These are phyloP conservation scores for Pachydiplax longipennis DNA, from an alignment of 2,888 invertebrate species.

Conservation along the genomic window DNA sequence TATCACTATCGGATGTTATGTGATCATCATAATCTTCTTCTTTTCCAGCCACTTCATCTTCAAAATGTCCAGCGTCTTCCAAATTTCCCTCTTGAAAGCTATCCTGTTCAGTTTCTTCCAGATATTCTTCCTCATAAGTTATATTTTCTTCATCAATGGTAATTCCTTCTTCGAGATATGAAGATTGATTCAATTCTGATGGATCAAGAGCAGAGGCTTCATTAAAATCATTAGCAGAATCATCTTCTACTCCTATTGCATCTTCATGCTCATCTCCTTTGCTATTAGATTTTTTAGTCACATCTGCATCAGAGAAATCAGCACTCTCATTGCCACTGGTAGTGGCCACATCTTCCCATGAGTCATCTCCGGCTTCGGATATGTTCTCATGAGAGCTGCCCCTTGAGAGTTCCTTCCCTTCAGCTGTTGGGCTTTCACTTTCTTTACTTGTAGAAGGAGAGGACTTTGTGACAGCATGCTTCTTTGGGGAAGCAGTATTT, in stretches of 20 bases:
- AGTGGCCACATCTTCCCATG: constrained; percentile 48
- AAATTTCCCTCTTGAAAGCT: background rate
- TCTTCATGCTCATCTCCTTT: background rate
- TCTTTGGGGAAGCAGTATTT: background rate
- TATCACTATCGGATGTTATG: background rate
- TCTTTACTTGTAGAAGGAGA: background rate
- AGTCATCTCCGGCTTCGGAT: constrained; percentile 47
- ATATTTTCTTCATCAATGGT: background rate
- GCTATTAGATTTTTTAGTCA: background rate
- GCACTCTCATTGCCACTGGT: constrained; percentile 48
- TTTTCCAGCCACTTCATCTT: background rate
- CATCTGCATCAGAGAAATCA: constrained; percentile 7
- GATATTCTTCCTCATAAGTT: background rate
- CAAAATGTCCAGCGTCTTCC: background rate
- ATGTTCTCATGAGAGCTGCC: constrained; percentile 20
- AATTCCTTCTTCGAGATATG: background rate
- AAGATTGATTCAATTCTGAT: background rate
- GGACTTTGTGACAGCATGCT: background rate
- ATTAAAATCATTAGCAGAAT: background rate
- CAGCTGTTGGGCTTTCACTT: background rate
- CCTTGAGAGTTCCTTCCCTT: constrained; percentile 14
- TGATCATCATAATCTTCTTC: background rate
- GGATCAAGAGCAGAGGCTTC: background rate
- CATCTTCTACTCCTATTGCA: background rate
- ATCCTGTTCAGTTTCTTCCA: background rate